These are phyloP conservation scores for Hippolais icterina DNA, from an alignment of 2,113 vertebrate genomes.

Conservation along the genomic window DNA sequence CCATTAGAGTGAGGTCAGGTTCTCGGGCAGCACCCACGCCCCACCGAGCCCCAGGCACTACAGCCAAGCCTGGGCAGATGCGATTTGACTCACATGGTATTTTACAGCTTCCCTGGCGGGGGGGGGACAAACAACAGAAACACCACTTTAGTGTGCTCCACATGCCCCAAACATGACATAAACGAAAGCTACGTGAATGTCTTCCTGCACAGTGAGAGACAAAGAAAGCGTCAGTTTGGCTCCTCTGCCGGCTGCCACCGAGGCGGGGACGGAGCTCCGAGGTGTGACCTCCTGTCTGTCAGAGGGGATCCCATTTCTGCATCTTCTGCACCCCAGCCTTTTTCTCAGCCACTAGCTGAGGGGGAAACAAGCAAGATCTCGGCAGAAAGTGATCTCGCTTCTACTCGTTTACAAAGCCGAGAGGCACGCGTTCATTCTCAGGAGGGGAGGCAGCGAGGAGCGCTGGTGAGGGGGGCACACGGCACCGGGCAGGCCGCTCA, in stretches of 20 bases:
- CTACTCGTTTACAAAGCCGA: background rate
- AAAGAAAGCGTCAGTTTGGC: background rate
- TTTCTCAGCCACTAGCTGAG: background rate
- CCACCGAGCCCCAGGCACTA: background rate
- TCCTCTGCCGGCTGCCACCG: background rate
- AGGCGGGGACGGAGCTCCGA: background rate
- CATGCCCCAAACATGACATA: background rate
- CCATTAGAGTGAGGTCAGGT: background rate
- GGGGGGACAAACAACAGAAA: background rate
- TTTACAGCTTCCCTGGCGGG: background rate
- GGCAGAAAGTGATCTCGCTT: background rate
- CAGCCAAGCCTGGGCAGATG: background rate
- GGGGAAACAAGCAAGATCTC: accelerated
- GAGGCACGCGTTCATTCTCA: background rate
- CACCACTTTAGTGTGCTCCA: background rate
- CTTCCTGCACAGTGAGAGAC: background rate
- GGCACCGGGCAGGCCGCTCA: background rate
- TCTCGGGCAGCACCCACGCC: background rate
- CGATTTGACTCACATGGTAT: accelerated
- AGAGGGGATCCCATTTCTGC: background rate
- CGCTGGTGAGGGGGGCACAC: accelerated
- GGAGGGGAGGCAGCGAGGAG: background rate
- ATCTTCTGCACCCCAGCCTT: background rate
- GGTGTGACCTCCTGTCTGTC: background rate
- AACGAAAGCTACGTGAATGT: background rate